Base-by-base conservation (phyloP, 2,888 invertebrate species). In the Venusia cambrica region DNA sequence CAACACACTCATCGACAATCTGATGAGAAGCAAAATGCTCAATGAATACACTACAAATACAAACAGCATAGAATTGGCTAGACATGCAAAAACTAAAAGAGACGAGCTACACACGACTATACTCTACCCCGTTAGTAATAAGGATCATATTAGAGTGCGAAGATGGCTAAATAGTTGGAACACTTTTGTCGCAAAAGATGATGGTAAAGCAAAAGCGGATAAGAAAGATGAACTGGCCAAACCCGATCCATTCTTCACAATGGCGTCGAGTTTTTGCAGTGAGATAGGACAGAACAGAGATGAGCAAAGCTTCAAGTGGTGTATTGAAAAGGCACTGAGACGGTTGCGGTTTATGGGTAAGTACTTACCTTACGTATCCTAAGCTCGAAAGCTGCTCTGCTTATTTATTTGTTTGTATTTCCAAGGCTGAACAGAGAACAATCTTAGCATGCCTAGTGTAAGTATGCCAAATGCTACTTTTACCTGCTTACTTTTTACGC, bases 251-350 rank as follows among this genome's bases (percentile, higher is more conserved):
- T 84, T 74, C 37, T 14, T 57, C 1, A 39, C 36, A 1, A 84
- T 84, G 83, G 81, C 85, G 0, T 59, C 48, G 1, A 75, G 46
- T 41, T 87, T 84, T 41, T 87, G 85, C 35, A 76, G 63, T 19
- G 73, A 76, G 46, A 74, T 85, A 24, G 68, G 69, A 5, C 73
- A 77, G 35, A 73, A 76, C 45, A 12, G n/a, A 0, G 68, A 66
- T 17, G 37, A 53, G 0, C 74, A 77, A 38, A 52, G 56, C 12
- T 40, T 83, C 4, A 63, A 62, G 10, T 81, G 80, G 81, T 87
- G 85, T 26, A 46, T 84, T 1, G 83, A 84, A 18, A 87, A 85
- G 18, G 64, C 80, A 0, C 44, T 87, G 7, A 65, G 85, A 35
- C 66, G 66, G 40, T 44, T 85, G 1, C 61, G 70, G 20, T 51